phyloP scores from a whole-genome alignment of 2,888 invertebrate genomes.

The Ephialtes manifestator region DNA sequence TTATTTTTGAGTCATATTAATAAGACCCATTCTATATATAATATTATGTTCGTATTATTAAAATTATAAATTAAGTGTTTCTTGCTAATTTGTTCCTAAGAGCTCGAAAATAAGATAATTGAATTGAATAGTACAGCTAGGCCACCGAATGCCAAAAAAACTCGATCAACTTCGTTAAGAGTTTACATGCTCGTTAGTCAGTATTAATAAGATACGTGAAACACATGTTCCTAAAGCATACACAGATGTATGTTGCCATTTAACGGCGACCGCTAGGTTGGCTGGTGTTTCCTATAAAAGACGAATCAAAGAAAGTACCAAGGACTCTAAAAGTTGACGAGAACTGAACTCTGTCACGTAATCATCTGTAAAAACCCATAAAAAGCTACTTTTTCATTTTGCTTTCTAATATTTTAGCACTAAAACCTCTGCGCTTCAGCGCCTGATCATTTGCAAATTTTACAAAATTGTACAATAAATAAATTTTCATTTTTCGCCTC shows the following conservation, averaged over 20 bases:
- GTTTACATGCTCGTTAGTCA: slow-evolving; percentile 29
- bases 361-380: slow-evolving; percentile 16
- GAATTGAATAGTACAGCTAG: background rate
- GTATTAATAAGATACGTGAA: slow-evolving; percentile 40
- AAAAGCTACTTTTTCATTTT: slow-evolving; percentile 10
- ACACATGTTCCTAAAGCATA: slow-evolving; percentile 41
- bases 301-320: background rate
- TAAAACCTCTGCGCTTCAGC: slow-evolving; percentile 11
- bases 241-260: slow-evolving; percentile 38
- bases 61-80: slow-evolving; percentile 25
- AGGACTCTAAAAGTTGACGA: background rate
- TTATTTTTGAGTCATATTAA: slow-evolving; percentile 36
- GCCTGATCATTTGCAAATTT: slow-evolving; percentile 58
- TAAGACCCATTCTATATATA: slow-evolving; percentile 10
- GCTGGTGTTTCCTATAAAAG: background rate
- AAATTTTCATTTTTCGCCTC: slow-evolving; percentile 59
- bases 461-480: slow-evolving; percentile 72
- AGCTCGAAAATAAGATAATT: slow-evolving; percentile 27
- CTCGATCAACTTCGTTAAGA: background rate
- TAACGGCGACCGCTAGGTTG: slow-evolving; percentile 12
- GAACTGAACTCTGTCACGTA: background rate
- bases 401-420: slow-evolving; percentile 22
- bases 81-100: slow-evolving; percentile 36
- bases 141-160: slow-evolving; percentile 1
- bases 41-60: slow-evolving; percentile 23